These are phyloP conservation scores for Biston betularia DNA, from an alignment of 2,888 invertebrate species.

Conservation along the genomic window DNA sequence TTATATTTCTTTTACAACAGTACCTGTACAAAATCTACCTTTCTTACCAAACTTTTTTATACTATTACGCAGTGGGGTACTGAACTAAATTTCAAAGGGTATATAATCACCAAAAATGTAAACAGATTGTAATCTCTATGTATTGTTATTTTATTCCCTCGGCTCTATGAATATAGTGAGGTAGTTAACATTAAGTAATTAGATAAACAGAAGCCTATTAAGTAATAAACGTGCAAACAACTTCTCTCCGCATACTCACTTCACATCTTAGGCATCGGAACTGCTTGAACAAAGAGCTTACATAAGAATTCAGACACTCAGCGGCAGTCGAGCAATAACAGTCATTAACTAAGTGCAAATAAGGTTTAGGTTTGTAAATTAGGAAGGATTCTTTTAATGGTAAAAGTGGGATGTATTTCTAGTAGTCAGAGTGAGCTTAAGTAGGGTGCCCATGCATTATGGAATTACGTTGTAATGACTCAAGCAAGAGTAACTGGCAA, in stretches of 20 bases:
- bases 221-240: conserved; percentile 34
- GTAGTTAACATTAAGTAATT: conserved; percentile 13
- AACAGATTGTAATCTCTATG: too few relatives aligned
- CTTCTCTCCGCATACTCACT: conserved; percentile 20
- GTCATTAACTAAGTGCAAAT: not conserved
- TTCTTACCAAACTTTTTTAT: not conserved
- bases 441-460: conserved; percentile 22
- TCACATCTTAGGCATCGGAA: conserved; percentile 23
- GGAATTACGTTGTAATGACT: not conserved
- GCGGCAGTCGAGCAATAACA: conserved; percentile 19
- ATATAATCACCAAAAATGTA: not conserved
- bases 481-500: not conserved
- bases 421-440: conserved; percentile 31
- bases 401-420: conserved; percentile 54
- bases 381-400: conserved; percentile 29
- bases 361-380: conserved; percentile 33
- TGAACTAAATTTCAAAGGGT: not conserved
- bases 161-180: conserved; percentile 6
- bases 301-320: conserved; percentile 40
- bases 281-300: conserved; percentile 43
- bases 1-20: not conserved
- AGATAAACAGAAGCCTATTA: conserved; percentile 21
- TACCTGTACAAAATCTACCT: not conserved
- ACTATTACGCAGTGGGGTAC: not conserved
- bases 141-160: not conserved